These are phyloP conservation scores for Platanista minor DNA, from an alignment of 2,113 vertebrate genomes.

Conservation along the genomic window DNA sequence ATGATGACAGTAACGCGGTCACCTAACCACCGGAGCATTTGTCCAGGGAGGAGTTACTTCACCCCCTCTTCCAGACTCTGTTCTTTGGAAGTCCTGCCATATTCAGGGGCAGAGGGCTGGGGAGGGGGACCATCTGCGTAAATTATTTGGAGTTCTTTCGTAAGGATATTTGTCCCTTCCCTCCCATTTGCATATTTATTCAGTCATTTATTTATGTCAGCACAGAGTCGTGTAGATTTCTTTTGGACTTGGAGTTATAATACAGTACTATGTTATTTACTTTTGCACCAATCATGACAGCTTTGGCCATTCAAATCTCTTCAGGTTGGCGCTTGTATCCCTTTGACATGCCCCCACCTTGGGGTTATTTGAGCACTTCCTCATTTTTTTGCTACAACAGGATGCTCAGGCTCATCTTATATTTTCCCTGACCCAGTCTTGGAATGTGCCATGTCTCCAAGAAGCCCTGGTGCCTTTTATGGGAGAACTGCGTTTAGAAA, in stretches of 20 bases:
- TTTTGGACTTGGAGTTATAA: too few species aligned
- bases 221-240: accelerated
- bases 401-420: background rate
- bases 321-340: accelerated
- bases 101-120: background rate
- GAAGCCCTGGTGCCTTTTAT: background rate
- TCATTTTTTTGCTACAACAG: background rate
- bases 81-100: background rate
- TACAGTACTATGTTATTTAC: background rate
- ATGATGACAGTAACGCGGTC: background rate
- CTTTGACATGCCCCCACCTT: background rate
- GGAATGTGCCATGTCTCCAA: background rate
- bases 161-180: background rate
- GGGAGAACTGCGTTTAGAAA: background rate
- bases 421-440: background rate
- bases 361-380: accelerated
- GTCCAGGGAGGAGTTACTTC: background rate
- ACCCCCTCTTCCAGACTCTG: too few species aligned
- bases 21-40: background rate
- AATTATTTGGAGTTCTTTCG: background rate
- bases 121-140: accelerated
- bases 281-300: background rate
- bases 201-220: background rate
- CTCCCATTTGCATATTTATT: background rate
- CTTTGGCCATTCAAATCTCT: background rate